Evolutionary conservation across 2,888 invertebrate genomes (phyloP), one percentile per base, ranked within the genome.

Genomic region (Nemotelus nigrinus): DNA sequence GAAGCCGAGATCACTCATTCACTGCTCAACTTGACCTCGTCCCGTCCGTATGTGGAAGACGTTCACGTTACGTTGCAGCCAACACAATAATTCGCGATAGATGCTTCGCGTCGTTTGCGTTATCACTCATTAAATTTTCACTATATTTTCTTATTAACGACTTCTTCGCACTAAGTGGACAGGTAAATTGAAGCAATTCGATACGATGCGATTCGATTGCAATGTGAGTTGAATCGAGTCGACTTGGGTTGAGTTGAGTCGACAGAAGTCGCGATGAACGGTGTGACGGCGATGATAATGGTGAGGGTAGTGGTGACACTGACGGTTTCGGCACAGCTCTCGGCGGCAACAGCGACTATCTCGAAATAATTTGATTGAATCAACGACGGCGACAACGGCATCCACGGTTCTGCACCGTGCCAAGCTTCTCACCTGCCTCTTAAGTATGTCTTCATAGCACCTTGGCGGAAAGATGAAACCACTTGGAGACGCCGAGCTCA

Each of bases 381-480:
- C 63, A n/a, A 74, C 44, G 39, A 50, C 71, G 57, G 25, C 70
- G 43, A 41, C 72, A 60, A 72, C 47, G 25, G 45, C 71, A 57
- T 71, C 71, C 71, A 71, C 58, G 39, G 48, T 74, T 45, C 48
- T 74, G 60, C 74, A 41, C 70, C 44, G 70, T 43, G 55, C 55
- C 70, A 50, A 74, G 41, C 43, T 48, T 60, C 48, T 60, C 74
- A 74, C 74, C 63, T 74, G 74, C 5, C 72, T 57, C 60, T 63
- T 60, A 60, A 60, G 60, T 48, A 60, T 48, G 60, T 60, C 74
- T 74, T 74, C 74, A 48, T 63, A 74, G 63, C 74, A 74, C 74
- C 72, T 60, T 60, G 50, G 74, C 74, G 60, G 74, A 60, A 72
- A 74, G 74, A 74, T 74, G 74, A 60, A 72, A 74, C 74, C 74